Conservation (phyloP, 2,888 invertebrate species). For the Malthinus seriepunctatus region DNA sequence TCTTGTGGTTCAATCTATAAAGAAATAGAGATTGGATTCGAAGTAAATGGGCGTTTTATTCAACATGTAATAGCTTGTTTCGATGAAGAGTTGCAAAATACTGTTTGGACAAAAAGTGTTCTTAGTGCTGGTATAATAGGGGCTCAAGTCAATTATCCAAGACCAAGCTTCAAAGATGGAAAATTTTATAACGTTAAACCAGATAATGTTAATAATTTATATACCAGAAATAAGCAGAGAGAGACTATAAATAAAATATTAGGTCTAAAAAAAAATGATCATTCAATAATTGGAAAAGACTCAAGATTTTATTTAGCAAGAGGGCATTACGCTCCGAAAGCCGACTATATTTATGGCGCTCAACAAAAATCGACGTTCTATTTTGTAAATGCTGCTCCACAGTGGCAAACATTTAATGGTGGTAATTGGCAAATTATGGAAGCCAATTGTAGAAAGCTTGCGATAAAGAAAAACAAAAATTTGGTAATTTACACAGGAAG, state of each 20-base stretch:
- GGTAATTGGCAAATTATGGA: constrained; percentile 63
- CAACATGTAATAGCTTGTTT: constrained; percentile 60
- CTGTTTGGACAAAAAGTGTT: constrained; percentile 59
- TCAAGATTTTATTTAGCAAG: constrained; percentile 57
- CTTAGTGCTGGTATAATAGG: constrained; percentile 56
- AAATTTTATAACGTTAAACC: constrained; percentile 54
- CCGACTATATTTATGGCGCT: constrained; percentile 64
- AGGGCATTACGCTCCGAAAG: constrained; percentile 66
- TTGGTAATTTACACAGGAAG: constrained; percentile 63
- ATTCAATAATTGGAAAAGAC: constrained; percentile 55
- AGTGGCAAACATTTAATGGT: constrained; percentile 67
- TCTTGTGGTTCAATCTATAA: constrained; percentile 53
- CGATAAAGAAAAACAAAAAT: constrained; percentile 45
- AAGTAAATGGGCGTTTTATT: constrained; percentile 55
- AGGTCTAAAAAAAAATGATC: constrained; percentile 37
- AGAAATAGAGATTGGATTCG: constrained; percentile 58
- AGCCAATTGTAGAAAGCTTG: constrained; percentile 54
- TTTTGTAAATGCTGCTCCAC: constrained; percentile 68
- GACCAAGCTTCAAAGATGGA: constrained; percentile 58
- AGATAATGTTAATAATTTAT: constrained; percentile 42
- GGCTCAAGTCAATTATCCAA: constrained; percentile 55
- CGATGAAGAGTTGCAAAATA: constrained; percentile 56
- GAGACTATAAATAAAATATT: constrained; percentile 43
- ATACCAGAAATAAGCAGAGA: constrained; percentile 42
- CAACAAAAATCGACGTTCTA: constrained; percentile 65